Evolutionary conservation across 2,888 invertebrate genomes (phyloP).

Genomic region (Frankliniella intonsa): DNA sequence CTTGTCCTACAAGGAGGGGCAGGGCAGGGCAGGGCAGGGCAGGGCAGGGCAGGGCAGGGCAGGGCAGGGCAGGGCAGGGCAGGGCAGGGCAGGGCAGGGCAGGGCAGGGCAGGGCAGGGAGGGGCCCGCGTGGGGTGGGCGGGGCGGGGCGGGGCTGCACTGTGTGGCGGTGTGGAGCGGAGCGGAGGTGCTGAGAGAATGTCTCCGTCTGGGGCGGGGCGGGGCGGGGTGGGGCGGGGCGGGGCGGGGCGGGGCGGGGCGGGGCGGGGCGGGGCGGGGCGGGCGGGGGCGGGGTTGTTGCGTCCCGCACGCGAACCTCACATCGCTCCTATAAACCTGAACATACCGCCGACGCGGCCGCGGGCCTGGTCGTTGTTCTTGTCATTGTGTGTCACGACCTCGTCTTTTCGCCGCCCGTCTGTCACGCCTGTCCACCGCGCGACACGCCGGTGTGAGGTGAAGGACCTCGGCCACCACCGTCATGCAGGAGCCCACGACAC

Average conservation of each 20-base stretch:
- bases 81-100: background rate
- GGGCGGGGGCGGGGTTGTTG: background rate
- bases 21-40: background rate
- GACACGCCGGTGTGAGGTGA: too few relatives aligned
- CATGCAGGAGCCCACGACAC: background rate
- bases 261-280: background rate
- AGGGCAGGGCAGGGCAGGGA: background rate
- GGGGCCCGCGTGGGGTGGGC: too few relatives aligned
- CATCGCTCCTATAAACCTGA: background rate
- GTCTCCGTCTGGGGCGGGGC: background rate
- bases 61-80: background rate
- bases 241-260: background rate
- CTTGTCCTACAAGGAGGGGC: background rate
- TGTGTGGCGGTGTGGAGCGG: background rate
- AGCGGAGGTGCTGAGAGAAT: background rate
- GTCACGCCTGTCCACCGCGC: too few relatives aligned
- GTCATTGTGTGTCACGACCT: background rate
- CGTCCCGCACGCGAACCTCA: slow-evolving; percentile 18
- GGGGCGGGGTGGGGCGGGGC: background rate
- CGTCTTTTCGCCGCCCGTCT: too few relatives aligned
- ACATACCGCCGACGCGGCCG: background rate
- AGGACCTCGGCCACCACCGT: background rate
- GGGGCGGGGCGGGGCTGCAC: background rate
- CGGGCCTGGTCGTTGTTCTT: background rate
- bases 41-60: background rate